Evolutionary conservation across 2,113 vertebrate species (phyloP).

Genomic region (Myotis lucifugus): DNA sequence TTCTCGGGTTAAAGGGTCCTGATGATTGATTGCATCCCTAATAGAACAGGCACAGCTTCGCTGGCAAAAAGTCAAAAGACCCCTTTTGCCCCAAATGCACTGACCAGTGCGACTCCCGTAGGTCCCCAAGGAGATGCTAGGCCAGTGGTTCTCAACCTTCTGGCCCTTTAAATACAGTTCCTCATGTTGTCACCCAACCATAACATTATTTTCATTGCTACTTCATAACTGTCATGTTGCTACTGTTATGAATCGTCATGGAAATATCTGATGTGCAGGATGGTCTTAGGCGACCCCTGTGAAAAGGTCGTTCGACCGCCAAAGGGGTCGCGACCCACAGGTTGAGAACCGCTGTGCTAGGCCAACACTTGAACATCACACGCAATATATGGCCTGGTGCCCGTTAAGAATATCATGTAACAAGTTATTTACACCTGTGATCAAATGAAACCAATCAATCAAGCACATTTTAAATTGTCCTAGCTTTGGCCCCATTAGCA

Average conservation of each 20-base stretch:
- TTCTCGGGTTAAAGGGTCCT: not conserved
- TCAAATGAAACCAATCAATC: constrained; percentile 25
- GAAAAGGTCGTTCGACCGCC: too few species aligned
- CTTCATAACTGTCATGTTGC: too few species aligned
- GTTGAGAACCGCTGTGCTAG: not conserved
- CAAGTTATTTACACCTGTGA: not conserved
- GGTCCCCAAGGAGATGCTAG: not conserved
- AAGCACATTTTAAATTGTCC: not conserved
- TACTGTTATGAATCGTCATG: too few species aligned
- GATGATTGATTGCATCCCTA: not conserved
- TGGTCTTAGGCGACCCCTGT: too few species aligned
- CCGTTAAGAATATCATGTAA: not conserved
- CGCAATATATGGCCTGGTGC: not conserved
- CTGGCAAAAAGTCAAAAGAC: not conserved
- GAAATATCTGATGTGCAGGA: too few species aligned
- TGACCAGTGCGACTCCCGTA: not conserved
- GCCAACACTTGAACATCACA: not conserved
- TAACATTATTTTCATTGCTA: too few species aligned
- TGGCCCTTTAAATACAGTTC: too few species aligned
- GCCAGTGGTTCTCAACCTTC: not conserved
- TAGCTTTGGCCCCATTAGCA: constrained; percentile 1
- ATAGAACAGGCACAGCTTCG: not conserved
- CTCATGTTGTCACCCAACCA: too few species aligned
- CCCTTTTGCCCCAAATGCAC: not conserved
- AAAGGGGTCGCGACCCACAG: too few species aligned